These are phyloP conservation scores for Percina caprodes DNA, from an alignment of 2,113 vertebrate genomes.

Conservation along the genomic window DNA sequence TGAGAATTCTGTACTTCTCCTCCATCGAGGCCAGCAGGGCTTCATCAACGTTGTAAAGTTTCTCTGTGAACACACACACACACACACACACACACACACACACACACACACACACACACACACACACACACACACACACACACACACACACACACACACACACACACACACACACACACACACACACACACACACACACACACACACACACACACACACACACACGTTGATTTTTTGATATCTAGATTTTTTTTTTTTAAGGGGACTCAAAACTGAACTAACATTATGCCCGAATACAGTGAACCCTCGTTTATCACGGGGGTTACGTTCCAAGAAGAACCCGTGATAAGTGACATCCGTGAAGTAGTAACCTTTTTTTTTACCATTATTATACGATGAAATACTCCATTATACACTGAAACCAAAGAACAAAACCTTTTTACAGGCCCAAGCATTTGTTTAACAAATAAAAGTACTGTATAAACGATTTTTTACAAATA, in stretches of 20 bases:
- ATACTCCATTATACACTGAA: too few relatives aligned
- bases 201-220: slow-evolving; percentile 9
- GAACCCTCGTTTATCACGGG: too few relatives aligned
- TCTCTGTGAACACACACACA: slow-evolving; percentile 81
- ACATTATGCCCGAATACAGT: too few relatives aligned
- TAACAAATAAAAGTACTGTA: too few relatives aligned
- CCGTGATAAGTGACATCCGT: too few relatives aligned
- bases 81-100: slow-evolving; percentile 11
- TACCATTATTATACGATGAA: too few relatives aligned
- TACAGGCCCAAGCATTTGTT: too few relatives aligned
- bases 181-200: slow-evolving; percentile 14
- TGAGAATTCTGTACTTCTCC: slow-evolving; percentile 87
- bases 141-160: slow-evolving; percentile 12
- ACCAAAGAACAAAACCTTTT: too few relatives aligned
- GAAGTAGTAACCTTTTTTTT: too few relatives aligned
- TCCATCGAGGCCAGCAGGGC: slow-evolving; percentile 84
- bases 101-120: slow-evolving; percentile 14
- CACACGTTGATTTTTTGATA: background rate
- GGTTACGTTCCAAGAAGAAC: too few relatives aligned
- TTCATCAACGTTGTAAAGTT: slow-evolving; percentile 91
- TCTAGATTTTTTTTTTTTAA: background rate
- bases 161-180: slow-evolving; percentile 7
- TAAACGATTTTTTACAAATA: too few relatives aligned
- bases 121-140: background rate
- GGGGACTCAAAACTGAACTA: background rate